Conservation (phyloP, 2,113 vertebrate species). For the Tonatia bakeri region DNA sequence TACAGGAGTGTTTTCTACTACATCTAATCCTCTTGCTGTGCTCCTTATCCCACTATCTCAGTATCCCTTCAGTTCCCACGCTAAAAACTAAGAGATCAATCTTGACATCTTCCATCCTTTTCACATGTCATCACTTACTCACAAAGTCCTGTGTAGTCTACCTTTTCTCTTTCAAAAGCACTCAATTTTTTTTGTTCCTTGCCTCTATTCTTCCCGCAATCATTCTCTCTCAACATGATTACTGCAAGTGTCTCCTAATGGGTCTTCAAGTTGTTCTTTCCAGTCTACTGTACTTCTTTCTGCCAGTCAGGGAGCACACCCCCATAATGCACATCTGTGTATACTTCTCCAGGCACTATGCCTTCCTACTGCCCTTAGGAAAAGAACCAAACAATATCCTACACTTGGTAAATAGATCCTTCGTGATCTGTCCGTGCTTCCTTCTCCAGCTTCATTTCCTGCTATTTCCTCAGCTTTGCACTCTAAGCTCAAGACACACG, state of each 20-base stretch:
- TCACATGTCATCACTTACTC: background rate
- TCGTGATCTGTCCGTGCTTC: background rate
- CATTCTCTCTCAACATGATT: background rate
- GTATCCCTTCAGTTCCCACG: background rate
- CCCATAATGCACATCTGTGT: background rate
- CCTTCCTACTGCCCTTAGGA: background rate
- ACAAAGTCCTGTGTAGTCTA: background rate
- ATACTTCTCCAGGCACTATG: background rate
- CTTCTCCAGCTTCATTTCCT: background rate
- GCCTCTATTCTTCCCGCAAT: background rate
- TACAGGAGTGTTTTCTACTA: background rate
- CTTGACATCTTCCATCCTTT: background rate
- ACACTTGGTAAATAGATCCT: background rate
- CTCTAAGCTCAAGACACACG: background rate
- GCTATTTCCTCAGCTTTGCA: background rate
- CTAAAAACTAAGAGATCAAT: background rate
- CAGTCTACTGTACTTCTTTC: background rate
- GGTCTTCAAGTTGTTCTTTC: background rate
- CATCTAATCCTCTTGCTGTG: background rate
- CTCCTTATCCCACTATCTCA: background rate
- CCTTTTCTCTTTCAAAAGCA: background rate
- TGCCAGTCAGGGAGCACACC: background rate
- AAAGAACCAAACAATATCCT: background rate
- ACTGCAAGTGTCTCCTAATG: background rate
- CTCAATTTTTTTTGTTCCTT: background rate